Base-by-base conservation (phyloP, 2,888 invertebrate genomes). In the Drosophila multiciliata region DNA sequence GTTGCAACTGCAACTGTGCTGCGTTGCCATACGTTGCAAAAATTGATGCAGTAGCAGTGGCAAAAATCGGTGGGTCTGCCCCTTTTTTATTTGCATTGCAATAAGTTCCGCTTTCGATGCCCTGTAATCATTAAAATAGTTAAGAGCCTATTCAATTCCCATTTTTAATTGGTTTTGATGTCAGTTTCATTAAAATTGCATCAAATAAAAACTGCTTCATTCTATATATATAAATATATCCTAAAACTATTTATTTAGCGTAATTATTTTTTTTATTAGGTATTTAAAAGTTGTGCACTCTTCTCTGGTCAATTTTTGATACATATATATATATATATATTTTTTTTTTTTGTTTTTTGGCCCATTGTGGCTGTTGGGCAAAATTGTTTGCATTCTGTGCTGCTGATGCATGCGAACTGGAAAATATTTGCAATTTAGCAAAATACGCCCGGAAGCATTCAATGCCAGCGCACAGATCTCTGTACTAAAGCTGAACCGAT, bases 351-450 rank as follows among this genome's bases (percentile, higher is more conserved):
- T n/a, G n/a, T n/a, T n/a, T n/a, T 66, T 38, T 35, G 17, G 49
- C 62, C 59, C 61, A 66, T 69, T 82, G 73, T 77, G 62, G 84
- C 84, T 66, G 76, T 67, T 65, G 76, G 87, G 77, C 75, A 73
- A 90, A 90, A 84, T 84, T 87, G 87, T 87, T 87, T 89, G 90
- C 85, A 79, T 84, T 80, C 74, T 72, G 73, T 68, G 75, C 64
- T 87, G 89, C 82, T 81, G 87, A 75, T 80, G 85, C 80, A 80
- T 83, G 89, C 75, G 87, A 80, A 86, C 89, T 87, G 88, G 77
- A 80, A 90, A 90, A 90, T 87, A 90, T 90, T 87, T 87, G 87
- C 87, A 87, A 87, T 90, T 87, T 87, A 88, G 90, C 90, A 90
- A 87, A 88, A 90, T 86, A 71, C 75, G 78, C 76, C 85, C 80